These are phyloP conservation scores for Patella ulyssiponensis DNA, from an alignment of 2,888 invertebrate genomes.

Conservation along the genomic window DNA sequence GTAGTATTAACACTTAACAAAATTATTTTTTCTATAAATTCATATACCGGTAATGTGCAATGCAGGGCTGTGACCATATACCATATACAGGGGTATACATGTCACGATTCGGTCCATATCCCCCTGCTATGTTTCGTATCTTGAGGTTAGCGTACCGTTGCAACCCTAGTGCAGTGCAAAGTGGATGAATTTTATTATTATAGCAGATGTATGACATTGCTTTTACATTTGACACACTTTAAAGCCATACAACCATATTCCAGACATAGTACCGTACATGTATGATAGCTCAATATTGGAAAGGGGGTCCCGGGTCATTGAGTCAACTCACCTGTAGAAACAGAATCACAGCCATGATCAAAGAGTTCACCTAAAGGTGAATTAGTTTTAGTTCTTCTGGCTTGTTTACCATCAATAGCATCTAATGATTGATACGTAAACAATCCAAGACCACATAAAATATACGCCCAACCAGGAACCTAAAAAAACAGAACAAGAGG, in stretches of 20 bases:
- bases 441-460: conserved; percentile 91
- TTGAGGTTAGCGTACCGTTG: too few relatives aligned
- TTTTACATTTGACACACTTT: neutral
- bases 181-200: too few relatives aligned
- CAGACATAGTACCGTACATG: neutral
- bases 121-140: too few relatives aligned
- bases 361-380: conserved; percentile 97
- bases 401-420: conserved; percentile 99
- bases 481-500: conserved; percentile 60
- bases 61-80: too few relatives aligned
- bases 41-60: too few relatives aligned
- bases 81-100: too few relatives aligned
- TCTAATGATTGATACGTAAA: conserved; percentile 98
- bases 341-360: conserved; percentile 99
- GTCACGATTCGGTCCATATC: too few relatives aligned
- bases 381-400: conserved; percentile 91
- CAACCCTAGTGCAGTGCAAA: too few relatives aligned
- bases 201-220: neutral
- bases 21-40: too few relatives aligned
- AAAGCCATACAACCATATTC: too few relatives aligned
- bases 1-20: too few relatives aligned
- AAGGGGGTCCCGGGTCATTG: neutral
- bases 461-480: conserved; percentile 93
- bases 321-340: conserved; percentile 80
- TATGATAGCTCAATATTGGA: neutral